These are phyloP conservation scores for Rhynchonema sp. DNA, from an alignment of 2,888 invertebrate species.

Conservation along the genomic window DNA sequence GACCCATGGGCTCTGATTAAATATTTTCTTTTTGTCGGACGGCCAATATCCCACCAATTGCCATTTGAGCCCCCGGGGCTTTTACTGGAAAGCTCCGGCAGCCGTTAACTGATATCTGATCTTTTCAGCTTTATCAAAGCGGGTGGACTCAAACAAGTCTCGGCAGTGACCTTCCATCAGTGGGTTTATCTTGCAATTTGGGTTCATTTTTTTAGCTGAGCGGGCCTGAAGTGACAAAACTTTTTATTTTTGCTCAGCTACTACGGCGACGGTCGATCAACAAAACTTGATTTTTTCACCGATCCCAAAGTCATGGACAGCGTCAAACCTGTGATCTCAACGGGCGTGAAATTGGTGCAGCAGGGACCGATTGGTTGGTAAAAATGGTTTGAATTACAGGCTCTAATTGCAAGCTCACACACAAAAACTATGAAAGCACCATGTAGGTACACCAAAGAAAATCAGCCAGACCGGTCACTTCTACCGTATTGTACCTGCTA, in stretches of 20 bases:
- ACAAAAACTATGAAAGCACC: background rate
- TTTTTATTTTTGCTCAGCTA: background rate
- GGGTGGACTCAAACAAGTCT: background rate
- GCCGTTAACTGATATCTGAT: too few species aligned
- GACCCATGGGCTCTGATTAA: too few species aligned
- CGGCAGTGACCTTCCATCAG: conserved; percentile 4
- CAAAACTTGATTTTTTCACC: background rate
- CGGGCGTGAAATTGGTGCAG: background rate
- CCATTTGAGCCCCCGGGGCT: too few species aligned
- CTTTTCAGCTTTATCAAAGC: conserved; percentile 1
- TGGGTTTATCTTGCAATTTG: background rate
- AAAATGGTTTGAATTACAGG: too few species aligned
- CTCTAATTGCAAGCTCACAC: too few species aligned
- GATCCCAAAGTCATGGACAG: background rate
- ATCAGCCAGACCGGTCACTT: background rate
- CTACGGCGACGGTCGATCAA: conserved; percentile 1
- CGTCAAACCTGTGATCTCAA: background rate
- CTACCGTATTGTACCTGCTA: background rate
- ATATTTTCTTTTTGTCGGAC: too few species aligned
- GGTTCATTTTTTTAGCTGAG: background rate
- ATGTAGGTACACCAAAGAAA: background rate
- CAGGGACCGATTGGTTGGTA: too few species aligned
- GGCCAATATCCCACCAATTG: too few species aligned
- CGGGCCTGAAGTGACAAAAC: background rate
- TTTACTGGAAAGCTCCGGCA: too few species aligned